These are phyloP conservation scores for Sardinella longiceps DNA, from an alignment of 2,797 vertebrate species.

Conservation along the genomic window DNA sequence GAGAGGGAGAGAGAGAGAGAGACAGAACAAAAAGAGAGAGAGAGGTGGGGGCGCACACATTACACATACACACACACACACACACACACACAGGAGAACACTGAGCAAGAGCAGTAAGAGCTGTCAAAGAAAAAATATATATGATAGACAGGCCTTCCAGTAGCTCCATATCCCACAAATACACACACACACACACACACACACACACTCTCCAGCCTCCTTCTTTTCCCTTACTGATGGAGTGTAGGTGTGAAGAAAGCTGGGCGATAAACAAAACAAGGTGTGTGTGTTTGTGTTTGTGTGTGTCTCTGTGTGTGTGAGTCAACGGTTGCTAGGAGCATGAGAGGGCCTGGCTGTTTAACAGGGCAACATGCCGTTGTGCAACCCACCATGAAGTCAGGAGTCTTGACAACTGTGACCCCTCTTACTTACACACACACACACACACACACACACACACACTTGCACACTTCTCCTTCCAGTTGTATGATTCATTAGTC, in stretches of 20 bases:
- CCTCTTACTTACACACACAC: background rate
- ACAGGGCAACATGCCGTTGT: background rate
- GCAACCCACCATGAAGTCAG: conserved; percentile 2
- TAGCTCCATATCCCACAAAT: background rate
- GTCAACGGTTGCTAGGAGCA: background rate
- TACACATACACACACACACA: background rate
- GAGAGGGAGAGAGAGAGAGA: background rate
- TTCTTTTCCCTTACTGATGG: background rate
- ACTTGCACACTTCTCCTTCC: conserved; percentile 23
- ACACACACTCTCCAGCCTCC: background rate
- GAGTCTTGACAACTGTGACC: conserved; percentile 50
- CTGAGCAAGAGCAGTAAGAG: conserved; percentile 39
- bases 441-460: conserved; percentile 1
- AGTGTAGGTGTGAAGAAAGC: background rate
- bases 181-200: too few species aligned
- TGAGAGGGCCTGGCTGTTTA: background rate
- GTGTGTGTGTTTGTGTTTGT: background rate
- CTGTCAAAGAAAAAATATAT: conserved; percentile 11
- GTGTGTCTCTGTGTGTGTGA: background rate
- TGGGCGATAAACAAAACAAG: background rate
- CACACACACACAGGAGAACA: conserved; percentile 38
- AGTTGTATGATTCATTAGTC: conserved; percentile 48
- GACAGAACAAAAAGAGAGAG: background rate
- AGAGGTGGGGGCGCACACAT: too few species aligned
- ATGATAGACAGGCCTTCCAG: background rate